Percentiles rank a stretch among this genome's conserved stretches.
Conservation (phyloP, 2,888 invertebrate species). For the Drosophila cracens region DNA sequence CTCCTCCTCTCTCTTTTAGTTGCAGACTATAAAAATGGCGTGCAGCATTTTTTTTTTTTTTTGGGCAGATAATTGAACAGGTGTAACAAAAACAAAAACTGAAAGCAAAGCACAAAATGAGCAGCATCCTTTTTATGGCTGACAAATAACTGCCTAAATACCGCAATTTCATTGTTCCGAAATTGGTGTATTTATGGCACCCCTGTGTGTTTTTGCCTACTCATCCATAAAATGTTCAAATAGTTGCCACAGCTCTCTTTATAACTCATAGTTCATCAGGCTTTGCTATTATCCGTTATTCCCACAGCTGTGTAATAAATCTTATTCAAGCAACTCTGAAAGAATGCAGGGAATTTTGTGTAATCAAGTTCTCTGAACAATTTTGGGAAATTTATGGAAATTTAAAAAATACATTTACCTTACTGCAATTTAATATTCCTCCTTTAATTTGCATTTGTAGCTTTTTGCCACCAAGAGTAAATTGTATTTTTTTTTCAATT, state of each 20-base stretch:
- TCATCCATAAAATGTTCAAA: slow-evolving; percentile 34
- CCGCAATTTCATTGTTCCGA: slow-evolving; percentile 22
- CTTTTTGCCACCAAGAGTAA: not conserved
- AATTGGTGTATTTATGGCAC: slow-evolving; percentile 40
- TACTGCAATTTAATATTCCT: not conserved
- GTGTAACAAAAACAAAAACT: slow-evolving; percentile 31
- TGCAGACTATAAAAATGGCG: slow-evolving; percentile 59
- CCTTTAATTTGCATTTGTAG: not conserved
- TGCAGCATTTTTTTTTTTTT: slow-evolving; percentile 26
- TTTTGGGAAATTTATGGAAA: not conserved
- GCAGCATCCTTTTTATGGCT: slow-evolving; percentile 37
- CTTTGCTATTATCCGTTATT: not conserved
- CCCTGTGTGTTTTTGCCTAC: slow-evolving; percentile 26
- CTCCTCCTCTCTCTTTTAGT: not conserved
- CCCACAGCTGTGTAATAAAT: slow-evolving; percentile 4
- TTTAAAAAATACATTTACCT: not conserved
- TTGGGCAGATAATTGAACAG: slow-evolving; percentile 37
- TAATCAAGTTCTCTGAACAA: not conserved
- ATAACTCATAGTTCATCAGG: slow-evolving; percentile 7
- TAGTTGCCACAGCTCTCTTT: slow-evolving; percentile 15
- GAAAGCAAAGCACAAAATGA: slow-evolving; percentile 25
- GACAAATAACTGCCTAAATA: slow-evolving; percentile 25
- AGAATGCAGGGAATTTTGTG: not conserved
- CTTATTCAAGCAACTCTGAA: not conserved
- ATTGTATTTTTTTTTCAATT: not conserved